Evolutionary conservation across 2,888 invertebrate species (phyloP), one percentile per base, ranked within the genome.

Genomic region (Eubasilissa splendida): DNA sequence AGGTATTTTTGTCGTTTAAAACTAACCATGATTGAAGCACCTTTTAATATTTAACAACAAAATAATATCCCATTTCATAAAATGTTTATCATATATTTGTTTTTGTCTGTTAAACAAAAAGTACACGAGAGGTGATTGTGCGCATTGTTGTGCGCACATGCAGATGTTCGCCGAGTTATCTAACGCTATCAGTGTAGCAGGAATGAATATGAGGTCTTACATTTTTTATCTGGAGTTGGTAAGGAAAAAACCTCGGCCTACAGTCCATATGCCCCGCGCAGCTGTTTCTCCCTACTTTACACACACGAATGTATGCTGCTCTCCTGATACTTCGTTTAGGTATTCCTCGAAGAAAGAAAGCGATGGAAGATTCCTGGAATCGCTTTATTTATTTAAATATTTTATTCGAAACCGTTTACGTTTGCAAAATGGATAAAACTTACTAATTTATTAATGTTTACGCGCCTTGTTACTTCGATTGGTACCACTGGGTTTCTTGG

Each of bases 111-210:
- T n/a, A 58, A 56, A 75, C 63, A 50, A 33, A 63, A 76, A 52
- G 63, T 76, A 65, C 60, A 76, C 54, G 63, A 65, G 42, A 42
- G 42, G 52, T 33, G 59, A 42, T 60, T 75, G 50, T 56, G 33
- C 31, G 59, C 52, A 75, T 75, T 75, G 52, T 77, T 68, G 33
- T 63, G 54, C 12, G 50, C 22, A 33, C 79, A 81, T 81, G 81
- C 81, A 81, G 81, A 81, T 81, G 81, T 81, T 79, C 76, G 52
- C 66, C 56, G 63, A 22, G 59, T 76, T 79, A 79, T 81, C 81
- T 79, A 63, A 60, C 71, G 76, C 65, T 81, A 81, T 81, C 81
- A 79, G 79, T 54, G 52, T 14, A 54, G 42, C 80, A 70, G 50
- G 65, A 56, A 76, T 76, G 80, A 80, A 80, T 80, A 80, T 71